phyloP scores from a whole-genome alignment of 2,888 invertebrate genomes.

The Drosophila yooni region DNA sequence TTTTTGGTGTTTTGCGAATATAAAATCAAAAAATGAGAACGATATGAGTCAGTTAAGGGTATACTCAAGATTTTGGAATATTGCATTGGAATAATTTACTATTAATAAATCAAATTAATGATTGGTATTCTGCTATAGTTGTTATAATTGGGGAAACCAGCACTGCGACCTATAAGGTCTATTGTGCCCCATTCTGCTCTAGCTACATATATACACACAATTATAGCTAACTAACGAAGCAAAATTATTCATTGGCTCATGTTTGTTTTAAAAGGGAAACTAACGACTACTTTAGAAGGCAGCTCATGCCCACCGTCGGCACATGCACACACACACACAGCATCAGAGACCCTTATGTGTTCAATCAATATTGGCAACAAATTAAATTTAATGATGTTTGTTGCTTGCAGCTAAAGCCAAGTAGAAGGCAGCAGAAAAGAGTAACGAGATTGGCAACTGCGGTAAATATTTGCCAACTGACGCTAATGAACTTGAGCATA shows the following conservation, averaged over 20 bases:
- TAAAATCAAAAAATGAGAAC: not conserved
- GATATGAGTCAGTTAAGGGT: not conserved
- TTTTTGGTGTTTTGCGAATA: not conserved
- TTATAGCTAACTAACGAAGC: not conserved
- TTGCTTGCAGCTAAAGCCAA: constrained; percentile 59
- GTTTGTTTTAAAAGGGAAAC: not conserved
- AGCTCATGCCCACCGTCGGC: not conserved
- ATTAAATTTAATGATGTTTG: constrained; percentile 80
- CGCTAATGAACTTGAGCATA: constrained; percentile 80
- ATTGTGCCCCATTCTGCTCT: too few relatives aligned
- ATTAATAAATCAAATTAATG: not conserved
- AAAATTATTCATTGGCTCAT: not conserved
- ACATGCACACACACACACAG: not conserved
- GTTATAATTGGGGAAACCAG: too few relatives aligned
- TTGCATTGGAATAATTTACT: not conserved
- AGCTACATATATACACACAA: not conserved
- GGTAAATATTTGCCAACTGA: constrained; percentile 78
- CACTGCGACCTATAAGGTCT: too few relatives aligned
- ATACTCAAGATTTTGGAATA: not conserved
- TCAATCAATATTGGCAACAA: constrained; percentile 77
- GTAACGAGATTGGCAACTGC: constrained; percentile 59
- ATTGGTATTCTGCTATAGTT: not conserved
- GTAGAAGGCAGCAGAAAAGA: constrained; percentile 23
- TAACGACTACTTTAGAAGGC: not conserved
- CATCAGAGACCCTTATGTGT: constrained; percentile 12